Evolutionary conservation across 2,113 vertebrate genomes (phyloP), one percentile per base, ranked within the genome.

Genomic region (Burhinus bistriatus): DNA sequence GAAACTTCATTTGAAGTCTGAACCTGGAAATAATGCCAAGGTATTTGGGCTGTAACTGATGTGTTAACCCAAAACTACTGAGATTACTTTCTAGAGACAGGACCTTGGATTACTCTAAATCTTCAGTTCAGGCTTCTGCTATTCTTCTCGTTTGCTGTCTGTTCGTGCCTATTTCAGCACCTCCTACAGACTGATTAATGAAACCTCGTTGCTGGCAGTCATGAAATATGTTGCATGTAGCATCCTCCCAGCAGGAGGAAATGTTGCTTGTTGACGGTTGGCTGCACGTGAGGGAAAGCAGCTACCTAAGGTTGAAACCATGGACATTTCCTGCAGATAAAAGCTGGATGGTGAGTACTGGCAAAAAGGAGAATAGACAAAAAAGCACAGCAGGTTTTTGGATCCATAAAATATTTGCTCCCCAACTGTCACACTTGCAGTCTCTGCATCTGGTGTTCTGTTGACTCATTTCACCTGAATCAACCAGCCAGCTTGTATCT

Each of bases 401-500:
- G 97, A 97, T 97, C 83, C 91, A 87, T 97, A 94, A 96, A 97
- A 82, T 49, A 77, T 96, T 93, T 98, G 96, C 94, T 97, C 80
- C 97, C 93, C 92, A 95, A 70, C 86, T 97, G 97, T 98, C 97
- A 96, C 71, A 59, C 89, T 85, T 80, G 45, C 97, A 96, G 83
- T 92, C 90, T 95, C 89, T 93, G 96, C 97, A 97, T 97, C 97
- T 98, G 98, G 88, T 16, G 2, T 57, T 42, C 81, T 91, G 87
- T 97, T 97, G 97, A 97, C 88, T 97, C 89, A 78, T 95, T 97
- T 97, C 94, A 98, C 97, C 97, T 97, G 96, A 95, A 96, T 93
- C 96, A 96, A 83, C 36, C 47, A 95, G 84, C 84, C 84, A 91
- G 84, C 65, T 96, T 94, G 11, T 77, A 82, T 95, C 90, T 96